Evolutionary conservation across 2,888 invertebrate species (phyloP).

Genomic region (Papilio demoleus): DNA sequence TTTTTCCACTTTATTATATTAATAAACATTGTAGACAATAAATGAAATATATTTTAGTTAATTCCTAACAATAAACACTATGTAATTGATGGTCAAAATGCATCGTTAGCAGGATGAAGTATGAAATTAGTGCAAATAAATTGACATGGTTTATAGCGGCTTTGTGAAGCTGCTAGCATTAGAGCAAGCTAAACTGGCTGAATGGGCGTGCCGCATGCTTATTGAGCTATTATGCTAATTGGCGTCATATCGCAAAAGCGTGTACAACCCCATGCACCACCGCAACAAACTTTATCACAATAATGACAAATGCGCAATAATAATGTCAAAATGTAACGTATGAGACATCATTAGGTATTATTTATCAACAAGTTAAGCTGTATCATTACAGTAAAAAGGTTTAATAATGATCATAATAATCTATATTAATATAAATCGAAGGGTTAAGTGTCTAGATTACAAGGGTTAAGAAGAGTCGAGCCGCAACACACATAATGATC

Average conservation of each 20-base stretch:
- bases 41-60: neutral
- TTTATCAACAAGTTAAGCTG: neutral
- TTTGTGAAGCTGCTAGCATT: conserved; percentile 50
- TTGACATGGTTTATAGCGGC: conserved; percentile 37
- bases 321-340: conserved; percentile 21
- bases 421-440: neutral
- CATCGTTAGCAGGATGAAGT: conserved; percentile 31
- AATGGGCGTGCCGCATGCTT: conserved; percentile 46
- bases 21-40: no score
- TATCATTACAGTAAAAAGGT: neutral
- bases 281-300: conserved; percentile 47
- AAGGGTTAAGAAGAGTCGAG: neutral
- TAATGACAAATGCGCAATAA: conserved; percentile 42
- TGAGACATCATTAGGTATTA: conserved; percentile 11
- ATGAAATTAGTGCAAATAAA: conserved; percentile 30
- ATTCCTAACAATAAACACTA: neutral
- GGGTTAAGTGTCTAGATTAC: neutral
- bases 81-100: conserved; percentile 13
- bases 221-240: conserved; percentile 56
- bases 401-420: neutral
- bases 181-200: conserved; percentile 51
- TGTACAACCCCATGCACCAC: conserved; percentile 46
- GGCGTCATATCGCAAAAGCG: conserved; percentile 49
- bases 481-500: neutral
- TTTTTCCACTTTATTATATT: no score